Evolutionary conservation across 2,888 invertebrate genomes (phyloP).

Genomic region (Xiphydria camelus): DNA sequence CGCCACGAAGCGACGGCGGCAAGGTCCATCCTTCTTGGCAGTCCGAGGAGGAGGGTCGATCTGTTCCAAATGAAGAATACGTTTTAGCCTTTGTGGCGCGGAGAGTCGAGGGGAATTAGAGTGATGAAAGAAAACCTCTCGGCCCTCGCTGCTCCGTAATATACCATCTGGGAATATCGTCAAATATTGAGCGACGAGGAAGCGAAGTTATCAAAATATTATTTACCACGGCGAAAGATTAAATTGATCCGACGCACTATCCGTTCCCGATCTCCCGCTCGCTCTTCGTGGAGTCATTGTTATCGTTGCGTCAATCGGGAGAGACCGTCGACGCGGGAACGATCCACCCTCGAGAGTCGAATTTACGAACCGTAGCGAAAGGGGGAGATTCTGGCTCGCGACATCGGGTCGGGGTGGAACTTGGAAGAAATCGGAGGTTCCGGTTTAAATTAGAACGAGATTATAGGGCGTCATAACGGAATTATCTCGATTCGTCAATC

Average conservation of each 20-base stretch:
- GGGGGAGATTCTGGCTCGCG: no score
- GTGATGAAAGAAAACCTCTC: constrained; percentile 16
- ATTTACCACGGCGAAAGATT: constrained; percentile 23
- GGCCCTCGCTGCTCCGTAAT: background rate
- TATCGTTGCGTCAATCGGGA: background rate
- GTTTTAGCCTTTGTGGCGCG: constrained; percentile 24
- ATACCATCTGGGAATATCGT: constrained; percentile 1
- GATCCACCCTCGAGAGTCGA: no score
- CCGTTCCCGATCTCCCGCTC: background rate
- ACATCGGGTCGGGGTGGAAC: no score
- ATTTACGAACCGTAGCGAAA: no score
- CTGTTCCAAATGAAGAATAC: constrained; percentile 41
- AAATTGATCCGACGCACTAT: constrained; percentile 8
- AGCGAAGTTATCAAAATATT: constrained; percentile 30
- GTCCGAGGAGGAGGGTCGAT: constrained; percentile 33
- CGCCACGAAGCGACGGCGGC: no score
- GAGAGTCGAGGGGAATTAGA: constrained; percentile 13
- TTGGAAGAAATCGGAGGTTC: no score
- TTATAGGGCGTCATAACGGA: no score
- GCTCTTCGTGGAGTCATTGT: background rate
- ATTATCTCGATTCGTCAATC: no score
- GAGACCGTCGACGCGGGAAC: no score
- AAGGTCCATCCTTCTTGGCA: constrained; percentile 25
- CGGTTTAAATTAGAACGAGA: no score
- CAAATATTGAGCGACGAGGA: constrained; percentile 31